These are phyloP conservation scores for Fringilla coelebs DNA, from an alignment of 2,797 vertebrate species.

Conservation along the genomic window DNA sequence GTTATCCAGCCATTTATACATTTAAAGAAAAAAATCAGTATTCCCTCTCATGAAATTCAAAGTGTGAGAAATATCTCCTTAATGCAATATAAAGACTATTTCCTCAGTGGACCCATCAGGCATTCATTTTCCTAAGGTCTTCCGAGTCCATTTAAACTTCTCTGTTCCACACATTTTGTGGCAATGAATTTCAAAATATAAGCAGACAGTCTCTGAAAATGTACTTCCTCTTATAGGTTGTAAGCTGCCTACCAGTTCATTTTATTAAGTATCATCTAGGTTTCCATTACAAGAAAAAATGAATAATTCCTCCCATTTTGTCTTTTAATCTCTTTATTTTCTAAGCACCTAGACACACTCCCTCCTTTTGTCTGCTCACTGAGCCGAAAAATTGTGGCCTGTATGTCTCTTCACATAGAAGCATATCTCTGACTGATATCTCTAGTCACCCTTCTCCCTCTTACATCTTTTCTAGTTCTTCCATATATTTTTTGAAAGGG, in stretches of 20 bases:
- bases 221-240: background rate
- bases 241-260: background rate
- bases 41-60: constrained; percentile 35
- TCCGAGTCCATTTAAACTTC: constrained; percentile 23
- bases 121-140: constrained; percentile 38
- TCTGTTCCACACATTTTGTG: background rate
- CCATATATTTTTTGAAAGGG: background rate
- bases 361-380: background rate
- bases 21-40: constrained; percentile 44
- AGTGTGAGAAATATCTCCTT: constrained; percentile 20
- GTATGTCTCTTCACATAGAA: background rate
- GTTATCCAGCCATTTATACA: constrained; percentile 33
- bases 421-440: background rate
- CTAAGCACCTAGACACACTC: background rate
- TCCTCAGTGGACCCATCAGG: constrained; percentile 17
- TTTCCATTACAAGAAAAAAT: background rate
- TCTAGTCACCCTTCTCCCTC: background rate
- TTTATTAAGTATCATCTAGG: background rate
- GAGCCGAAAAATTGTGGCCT: background rate
- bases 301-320: background rate
- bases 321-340: background rate
- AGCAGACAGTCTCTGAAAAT: background rate
- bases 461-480: background rate
- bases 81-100: constrained; percentile 35
- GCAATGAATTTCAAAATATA: constrained; percentile 26